Conservation (phyloP, 2,113 vertebrate species). For the Aix galericulata region DNA sequence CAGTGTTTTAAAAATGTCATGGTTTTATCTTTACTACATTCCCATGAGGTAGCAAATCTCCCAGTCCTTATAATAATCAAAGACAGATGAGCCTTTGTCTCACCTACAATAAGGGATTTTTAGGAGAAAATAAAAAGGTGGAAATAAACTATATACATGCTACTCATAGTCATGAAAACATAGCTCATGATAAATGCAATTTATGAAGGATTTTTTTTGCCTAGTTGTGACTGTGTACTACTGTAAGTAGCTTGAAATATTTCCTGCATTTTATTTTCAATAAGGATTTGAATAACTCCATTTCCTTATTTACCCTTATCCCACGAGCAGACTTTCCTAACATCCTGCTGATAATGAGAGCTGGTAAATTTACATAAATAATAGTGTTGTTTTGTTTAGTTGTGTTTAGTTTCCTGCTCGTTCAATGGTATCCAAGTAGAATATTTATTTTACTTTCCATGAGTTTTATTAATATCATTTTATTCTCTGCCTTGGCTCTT, state of each 20-base stretch:
- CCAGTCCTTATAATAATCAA: neutral
- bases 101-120: neutral
- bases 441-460: neutral
- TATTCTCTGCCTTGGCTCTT: neutral
- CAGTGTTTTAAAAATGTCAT: neutral
- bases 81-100: neutral
- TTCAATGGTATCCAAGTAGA: neutral
- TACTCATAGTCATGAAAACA: neutral
- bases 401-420: too few relatives aligned
- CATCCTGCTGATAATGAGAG: neutral
- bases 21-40: neutral
- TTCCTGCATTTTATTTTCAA: neutral
- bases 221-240: neutral
- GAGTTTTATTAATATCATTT: neutral
- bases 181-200: neutral
- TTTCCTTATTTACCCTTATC: neutral
- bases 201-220: neutral
- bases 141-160: neutral
- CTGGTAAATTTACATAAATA: neutral
- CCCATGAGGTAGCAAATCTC: neutral
- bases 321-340: neutral
- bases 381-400: neutral
- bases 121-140: neutral
- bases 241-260: neutral
- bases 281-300: neutral